phyloP scores from a whole-genome alignment of 2,888 invertebrate genomes.

The Bugula neritina region DNA sequence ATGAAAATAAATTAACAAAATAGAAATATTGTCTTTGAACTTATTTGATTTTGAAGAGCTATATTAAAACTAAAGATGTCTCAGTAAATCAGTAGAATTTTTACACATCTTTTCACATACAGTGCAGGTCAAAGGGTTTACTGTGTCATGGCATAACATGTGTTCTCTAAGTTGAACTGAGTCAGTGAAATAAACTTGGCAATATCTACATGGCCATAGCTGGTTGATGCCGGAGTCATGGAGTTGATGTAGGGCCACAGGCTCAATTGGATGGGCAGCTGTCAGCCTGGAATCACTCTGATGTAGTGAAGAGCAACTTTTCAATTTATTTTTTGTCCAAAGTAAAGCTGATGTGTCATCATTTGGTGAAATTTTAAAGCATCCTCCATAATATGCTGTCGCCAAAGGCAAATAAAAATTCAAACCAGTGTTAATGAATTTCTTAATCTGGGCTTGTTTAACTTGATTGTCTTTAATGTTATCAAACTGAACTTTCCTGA shows the following conservation, averaged over 20 bases:
- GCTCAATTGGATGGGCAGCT: no score
- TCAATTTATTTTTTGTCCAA: no score
- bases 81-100: background rate
- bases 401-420: background rate
- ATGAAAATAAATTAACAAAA: no score
- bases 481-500: background rate
- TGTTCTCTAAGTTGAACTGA: background rate
- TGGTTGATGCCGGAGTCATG: background rate
- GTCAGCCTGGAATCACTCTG: no score
- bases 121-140: constrained; percentile 9
- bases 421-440: background rate
- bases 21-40: no score
- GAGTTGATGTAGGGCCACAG: no score
- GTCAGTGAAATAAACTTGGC: constrained; percentile 16
- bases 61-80: background rate
- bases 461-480: background rate
- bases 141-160: background rate
- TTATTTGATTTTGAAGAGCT: no score
- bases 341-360: no score
- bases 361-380: no score
- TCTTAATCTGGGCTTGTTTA: background rate
- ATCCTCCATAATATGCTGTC: background rate
- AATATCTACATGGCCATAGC: constrained; percentile 14
- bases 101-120: background rate
- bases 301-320: no score